Evolutionary conservation across 1,140 invertebrate species (phyloP).

Genomic region (Maconellicoccus hirsutus): DNA sequence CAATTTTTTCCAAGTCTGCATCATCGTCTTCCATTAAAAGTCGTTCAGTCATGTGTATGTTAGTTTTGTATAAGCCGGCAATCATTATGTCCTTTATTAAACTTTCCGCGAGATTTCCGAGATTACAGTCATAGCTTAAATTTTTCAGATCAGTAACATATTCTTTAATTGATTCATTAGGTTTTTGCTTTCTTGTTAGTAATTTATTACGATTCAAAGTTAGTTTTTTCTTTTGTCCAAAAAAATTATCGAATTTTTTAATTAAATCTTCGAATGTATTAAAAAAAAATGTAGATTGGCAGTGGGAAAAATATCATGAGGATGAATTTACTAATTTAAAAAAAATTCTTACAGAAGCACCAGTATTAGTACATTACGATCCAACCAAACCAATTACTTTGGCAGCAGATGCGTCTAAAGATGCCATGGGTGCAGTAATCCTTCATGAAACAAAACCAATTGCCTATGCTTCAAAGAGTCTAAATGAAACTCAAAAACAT

Average conservation of each 20-base stretch:
- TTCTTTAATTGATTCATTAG: not conserved
- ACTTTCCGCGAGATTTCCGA: not conserved
- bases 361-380: no score
- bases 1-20: not conserved
- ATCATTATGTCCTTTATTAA: not conserved
- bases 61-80: not conserved
- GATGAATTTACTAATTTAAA: no score
- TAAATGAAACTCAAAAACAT: no score
- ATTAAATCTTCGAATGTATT: not conserved
- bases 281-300: no score
- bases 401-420: no score
- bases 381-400: no score
- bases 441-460: no score
- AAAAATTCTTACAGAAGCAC: no score
- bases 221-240: not conserved
- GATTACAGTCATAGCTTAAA: not conserved
- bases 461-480: no score
- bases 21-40: not conserved
- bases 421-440: no score
- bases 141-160: not conserved
- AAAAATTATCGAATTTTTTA: slow-evolving; percentile 16
- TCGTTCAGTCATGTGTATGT: not conserved
- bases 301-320: no score
- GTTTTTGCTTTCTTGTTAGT: not conserved
- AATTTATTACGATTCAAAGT: not conserved